A percentile compares a stretch with the other conserved stretches of the same genome.
These are phyloP conservation scores for Lathronympha strigana DNA, from an alignment of 2,888 invertebrate genomes.

Conservation along the genomic window DNA sequence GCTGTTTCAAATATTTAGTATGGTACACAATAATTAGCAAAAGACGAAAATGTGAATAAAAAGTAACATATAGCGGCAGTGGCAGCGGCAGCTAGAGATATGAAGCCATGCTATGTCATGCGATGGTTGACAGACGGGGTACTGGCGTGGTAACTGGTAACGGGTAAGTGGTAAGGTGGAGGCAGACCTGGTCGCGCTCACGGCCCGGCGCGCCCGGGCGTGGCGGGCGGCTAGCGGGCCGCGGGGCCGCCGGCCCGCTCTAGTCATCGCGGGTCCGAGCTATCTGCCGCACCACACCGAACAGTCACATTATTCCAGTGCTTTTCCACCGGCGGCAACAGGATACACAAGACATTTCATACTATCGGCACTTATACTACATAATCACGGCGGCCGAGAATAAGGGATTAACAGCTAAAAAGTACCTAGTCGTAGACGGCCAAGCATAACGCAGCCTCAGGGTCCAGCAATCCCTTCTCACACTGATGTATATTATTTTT, in stretches of 20 bases:
- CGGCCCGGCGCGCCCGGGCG: too few species aligned
- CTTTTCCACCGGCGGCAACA: background rate
- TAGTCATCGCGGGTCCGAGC: slow-evolving; percentile 83
- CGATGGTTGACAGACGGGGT: background rate
- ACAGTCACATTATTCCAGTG: slow-evolving; percentile 45
- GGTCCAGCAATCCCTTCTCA: too few species aligned
- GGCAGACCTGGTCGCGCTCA: slow-evolving; percentile 75
- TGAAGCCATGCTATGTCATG: slow-evolving; percentile 36
- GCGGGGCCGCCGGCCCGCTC: slow-evolving; percentile 78
- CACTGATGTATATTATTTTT: too few species aligned
- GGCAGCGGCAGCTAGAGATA: background rate
- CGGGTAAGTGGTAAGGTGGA: background rate
- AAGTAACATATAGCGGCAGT: background rate
- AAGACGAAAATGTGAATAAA: background rate
- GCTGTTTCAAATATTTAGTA: too few species aligned
- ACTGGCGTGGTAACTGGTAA: background rate
- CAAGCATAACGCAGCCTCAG: too few species aligned
- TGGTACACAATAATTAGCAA: background rate
- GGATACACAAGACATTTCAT: background rate
- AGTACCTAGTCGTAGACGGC: too few species aligned
- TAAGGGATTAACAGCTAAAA: too few species aligned
- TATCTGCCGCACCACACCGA: slow-evolving; percentile 58
- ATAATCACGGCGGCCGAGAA: too few species aligned
- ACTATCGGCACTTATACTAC: background rate
- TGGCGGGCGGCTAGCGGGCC: slow-evolving; percentile 64